phyloP scores from a whole-genome alignment of 2,797 vertebrate genomes.

The Acridotheres tristis region DNA sequence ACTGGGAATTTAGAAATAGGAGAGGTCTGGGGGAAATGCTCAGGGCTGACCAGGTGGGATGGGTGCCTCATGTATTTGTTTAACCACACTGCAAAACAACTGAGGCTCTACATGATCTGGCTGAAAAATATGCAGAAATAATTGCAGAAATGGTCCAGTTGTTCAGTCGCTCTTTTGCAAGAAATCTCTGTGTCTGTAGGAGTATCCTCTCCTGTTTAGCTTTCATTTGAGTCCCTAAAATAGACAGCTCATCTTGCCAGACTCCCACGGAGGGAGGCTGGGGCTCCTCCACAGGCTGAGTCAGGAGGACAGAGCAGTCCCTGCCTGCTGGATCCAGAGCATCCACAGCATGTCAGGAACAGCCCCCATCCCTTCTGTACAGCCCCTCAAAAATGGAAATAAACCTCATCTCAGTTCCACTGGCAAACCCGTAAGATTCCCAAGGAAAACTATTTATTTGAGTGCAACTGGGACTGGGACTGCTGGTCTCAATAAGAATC shows the following conservation, averaged over 20 bases:
- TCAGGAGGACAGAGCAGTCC: background rate
- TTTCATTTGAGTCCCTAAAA: slow-evolving; percentile 3
- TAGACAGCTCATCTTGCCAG: background rate
- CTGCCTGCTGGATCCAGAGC: background rate
- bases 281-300: background rate
- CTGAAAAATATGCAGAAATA: background rate
- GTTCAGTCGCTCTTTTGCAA: background rate
- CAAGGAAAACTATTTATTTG: background rate
- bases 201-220: slow-evolving; percentile 19
- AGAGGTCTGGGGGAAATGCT: background rate
- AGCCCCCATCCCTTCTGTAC: background rate
- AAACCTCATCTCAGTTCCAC: background rate
- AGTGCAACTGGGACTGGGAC: background rate
- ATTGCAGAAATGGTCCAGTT: background rate
- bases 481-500: background rate
- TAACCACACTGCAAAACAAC: background rate
- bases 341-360: background rate
- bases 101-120: background rate
- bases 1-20: background rate
- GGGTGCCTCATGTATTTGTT: background rate
- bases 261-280: background rate
- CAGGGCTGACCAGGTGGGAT: background rate
- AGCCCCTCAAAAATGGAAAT: background rate
- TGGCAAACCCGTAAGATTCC: background rate
- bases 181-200: background rate